Evolutionary conservation across 2,797 vertebrate genomes (phyloP).

Genomic region (Sarcoramphus papa): DNA sequence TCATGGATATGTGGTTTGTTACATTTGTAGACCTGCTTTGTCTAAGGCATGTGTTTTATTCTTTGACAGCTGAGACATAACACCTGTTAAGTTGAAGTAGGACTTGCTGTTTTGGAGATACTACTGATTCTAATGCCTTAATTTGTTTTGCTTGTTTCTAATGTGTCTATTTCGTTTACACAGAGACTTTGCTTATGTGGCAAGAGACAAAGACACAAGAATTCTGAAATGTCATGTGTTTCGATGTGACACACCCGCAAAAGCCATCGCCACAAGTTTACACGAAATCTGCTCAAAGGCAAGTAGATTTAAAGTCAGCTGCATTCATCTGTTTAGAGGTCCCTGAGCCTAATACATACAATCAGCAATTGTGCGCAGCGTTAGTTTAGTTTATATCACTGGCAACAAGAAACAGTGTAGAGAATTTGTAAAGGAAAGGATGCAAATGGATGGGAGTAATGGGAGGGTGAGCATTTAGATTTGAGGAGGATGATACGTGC

Average conservation of each 20-base stretch:
- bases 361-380: not conserved
- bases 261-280: conserved; percentile 95
- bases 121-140: not conserved
- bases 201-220: conserved; percentile 94
- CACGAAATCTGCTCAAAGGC: conserved; percentile 98
- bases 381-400: not conserved
- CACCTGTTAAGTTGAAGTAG: not conserved
- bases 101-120: not conserved
- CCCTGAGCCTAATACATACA: not conserved
- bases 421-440: not conserved
- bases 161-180: conserved; percentile 29
- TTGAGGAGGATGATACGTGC: not conserved
- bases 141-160: not conserved
- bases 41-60: not conserved
- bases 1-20: not conserved
- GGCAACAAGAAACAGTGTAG: accelerated
- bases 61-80: not conserved
- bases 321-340: not conserved
- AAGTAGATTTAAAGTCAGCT: conserved; percentile 50
- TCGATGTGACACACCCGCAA: conserved; percentile 96
- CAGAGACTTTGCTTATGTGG: conserved; percentile 98
- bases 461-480: not conserved
- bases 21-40: not conserved
- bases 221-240: conserved; percentile 99
- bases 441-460: accelerated